Evolutionary conservation across 2,797 vertebrate species (phyloP), one percentile per base, ranked within the genome.

Genomic region (Toxotes lorentzi): DNA sequence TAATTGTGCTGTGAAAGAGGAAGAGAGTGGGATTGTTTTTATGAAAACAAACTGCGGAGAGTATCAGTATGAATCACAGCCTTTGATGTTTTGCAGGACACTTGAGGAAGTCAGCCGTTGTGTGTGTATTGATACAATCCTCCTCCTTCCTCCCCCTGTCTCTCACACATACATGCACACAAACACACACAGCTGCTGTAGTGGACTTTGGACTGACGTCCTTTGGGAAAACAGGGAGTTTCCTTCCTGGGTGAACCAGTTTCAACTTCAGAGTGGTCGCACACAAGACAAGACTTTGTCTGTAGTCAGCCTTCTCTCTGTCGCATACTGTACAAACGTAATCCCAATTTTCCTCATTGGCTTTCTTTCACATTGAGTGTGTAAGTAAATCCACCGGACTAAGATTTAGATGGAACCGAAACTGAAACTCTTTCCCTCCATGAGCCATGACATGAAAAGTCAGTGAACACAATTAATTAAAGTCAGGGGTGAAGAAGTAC

Each of bases 171-270:
- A 61, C 41, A 61, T 56, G 67, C 70, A 76, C 66, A 78, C 63
- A 79, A 40, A 74, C 73, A 79, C 34, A 73, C 65, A 67, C 86
- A 88, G 88, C 85, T 91, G 89, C 57, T 50, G 66, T 19, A 32
- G 56, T 83, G 76, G 86, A 90, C 80, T 87, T 86, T 89, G 86
- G 73, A 84, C 73, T 66, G 71, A 74, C 58, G 34, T 87, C 68
- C 65, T 87, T 32, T 63, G 85, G 85, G 83, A 84, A 78, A 62
- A 63, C 76, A 83, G 91, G 92, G 92, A 91, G 86, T 92, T 93
- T 92, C 89, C 91, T 92, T 89, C 86, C 87, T 85, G 84, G 91
- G 91, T 86, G 86, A 90, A 83, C 23, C 24, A 50, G 50, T 78
- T 80, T 82, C 66, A 82, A 79, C 70, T 70, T 70, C 34, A 21